These are phyloP conservation scores for Arge pagana DNA, from an alignment of 2,888 invertebrate species.

Conservation along the genomic window DNA sequence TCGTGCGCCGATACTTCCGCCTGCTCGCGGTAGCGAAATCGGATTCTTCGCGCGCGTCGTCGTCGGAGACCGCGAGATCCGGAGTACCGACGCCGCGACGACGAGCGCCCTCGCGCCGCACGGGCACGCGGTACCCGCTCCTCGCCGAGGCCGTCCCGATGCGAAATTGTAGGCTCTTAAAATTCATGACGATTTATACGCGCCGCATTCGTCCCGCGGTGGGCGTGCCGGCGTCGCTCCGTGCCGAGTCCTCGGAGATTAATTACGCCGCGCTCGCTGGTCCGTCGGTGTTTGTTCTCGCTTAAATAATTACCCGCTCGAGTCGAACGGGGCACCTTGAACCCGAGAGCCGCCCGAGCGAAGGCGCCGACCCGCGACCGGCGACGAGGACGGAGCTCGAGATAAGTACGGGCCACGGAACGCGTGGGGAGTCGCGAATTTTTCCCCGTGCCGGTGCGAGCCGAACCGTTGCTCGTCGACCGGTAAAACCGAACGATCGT, in stretches of 20 bases:
- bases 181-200: constrained; percentile 51
- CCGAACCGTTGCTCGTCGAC: constrained; percentile 3
- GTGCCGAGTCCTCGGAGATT: constrained; percentile 40
- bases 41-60: too few species aligned
- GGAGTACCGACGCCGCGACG: too few species aligned
- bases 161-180: constrained; percentile 48
- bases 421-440: constrained; percentile 20
- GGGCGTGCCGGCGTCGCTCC: constrained; percentile 36
- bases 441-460: constrained; percentile 21
- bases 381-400: too few species aligned
- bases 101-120: too few species aligned
- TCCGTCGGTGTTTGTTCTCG: constrained; percentile 18
- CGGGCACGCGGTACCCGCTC: too few species aligned
- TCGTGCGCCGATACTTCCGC: too few species aligned
- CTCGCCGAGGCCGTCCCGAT: constrained; percentile 29
- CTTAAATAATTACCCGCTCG: constrained; percentile 17
- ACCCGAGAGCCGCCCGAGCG: too few species aligned
- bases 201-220: constrained; percentile 42
- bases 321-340: too few species aligned
- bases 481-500: constrained; percentile 5
- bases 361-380: too few species aligned
- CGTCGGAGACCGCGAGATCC: too few species aligned
- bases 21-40: too few species aligned
- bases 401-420: too few species aligned
- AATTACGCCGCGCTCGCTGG: constrained; percentile 35